These are phyloP conservation scores for Colletes latitarsis DNA, from an alignment of 1,140 invertebrate genomes.

Conservation along the genomic window DNA sequence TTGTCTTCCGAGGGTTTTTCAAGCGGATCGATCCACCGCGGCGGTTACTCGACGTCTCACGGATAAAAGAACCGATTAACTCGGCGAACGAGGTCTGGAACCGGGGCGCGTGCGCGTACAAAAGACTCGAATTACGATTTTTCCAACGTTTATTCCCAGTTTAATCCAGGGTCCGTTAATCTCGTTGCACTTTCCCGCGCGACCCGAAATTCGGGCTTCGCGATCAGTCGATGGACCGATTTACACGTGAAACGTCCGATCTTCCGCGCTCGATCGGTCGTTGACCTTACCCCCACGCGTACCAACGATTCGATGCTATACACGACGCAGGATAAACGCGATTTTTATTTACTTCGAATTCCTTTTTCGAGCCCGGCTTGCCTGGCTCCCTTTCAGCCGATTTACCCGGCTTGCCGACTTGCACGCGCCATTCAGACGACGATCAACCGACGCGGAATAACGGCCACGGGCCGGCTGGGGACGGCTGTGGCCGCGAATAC, in stretches of 20 bases:
- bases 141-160: background rate
- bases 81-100: background rate
- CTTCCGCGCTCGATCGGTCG: slow-evolving; percentile 31
- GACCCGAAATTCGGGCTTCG: too few species aligned
- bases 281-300: slow-evolving; percentile 26
- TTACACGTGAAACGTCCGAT: slow-evolving; percentile 54
- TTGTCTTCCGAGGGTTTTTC: background rate
- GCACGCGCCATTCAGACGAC: background rate
- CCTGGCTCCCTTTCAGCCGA: background rate
- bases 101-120: background rate
- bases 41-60: background rate
- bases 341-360: slow-evolving; percentile 35
- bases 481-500: background rate
- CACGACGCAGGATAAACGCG: slow-evolving; percentile 17
- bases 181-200: background rate
- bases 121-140: slow-evolving; percentile 11
- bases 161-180: background rate
- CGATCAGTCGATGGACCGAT: slow-evolving; percentile 22
- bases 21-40: background rate
- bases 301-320: slow-evolving; percentile 30
- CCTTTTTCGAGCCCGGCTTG: background rate
- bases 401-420: background rate
- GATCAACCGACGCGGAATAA: slow-evolving; percentile 5
- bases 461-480: background rate
- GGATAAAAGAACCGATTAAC: slow-evolving; percentile 6